A percentile compares a stretch with the other conserved stretches of the same genome.
phyloP scores from a whole-genome alignment of 2,113 vertebrate species.

The Dasyurus viverrinus region DNA sequence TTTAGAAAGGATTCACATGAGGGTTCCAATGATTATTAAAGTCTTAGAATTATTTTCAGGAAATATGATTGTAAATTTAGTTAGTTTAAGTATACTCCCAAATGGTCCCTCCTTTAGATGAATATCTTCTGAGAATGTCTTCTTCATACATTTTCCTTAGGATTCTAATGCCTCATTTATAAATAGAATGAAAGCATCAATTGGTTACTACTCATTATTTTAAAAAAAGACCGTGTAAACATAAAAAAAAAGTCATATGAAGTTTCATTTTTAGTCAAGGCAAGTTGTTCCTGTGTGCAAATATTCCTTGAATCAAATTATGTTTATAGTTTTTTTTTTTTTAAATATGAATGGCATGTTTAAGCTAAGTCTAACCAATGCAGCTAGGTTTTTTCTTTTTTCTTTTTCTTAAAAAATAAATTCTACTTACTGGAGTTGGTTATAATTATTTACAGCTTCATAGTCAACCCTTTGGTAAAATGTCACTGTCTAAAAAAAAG shows the following conservation, averaged over 20 bases:
- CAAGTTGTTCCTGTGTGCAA: neutral
- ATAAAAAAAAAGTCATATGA: neutral
- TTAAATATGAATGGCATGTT: neutral
- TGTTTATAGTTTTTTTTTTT: constrained; percentile 5
- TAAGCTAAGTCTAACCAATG: neutral
- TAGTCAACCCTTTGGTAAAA: constrained; percentile 69
- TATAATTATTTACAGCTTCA: constrained; percentile 40
- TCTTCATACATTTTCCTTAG: neutral
- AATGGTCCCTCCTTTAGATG: neutral
- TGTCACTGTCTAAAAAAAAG: constrained; percentile 64
- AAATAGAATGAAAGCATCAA: neutral
- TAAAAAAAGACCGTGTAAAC: neutral
- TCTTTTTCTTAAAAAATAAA: constrained; percentile 1
- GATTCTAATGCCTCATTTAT: neutral
- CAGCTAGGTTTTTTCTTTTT: constrained; percentile 14
- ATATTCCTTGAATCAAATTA: neutral
- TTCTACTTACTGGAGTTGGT: constrained; percentile 67
- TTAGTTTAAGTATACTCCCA: constrained; percentile 9
- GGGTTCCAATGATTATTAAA: neutral
- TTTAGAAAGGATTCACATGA: neutral
- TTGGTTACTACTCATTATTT: neutral
- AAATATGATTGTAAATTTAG: neutral
- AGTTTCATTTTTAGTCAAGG: no score
- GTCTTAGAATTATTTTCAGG: neutral
- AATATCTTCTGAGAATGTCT: neutral